Percentiles rank a stretch among this genome's conserved stretches.
These are phyloP conservation scores for Tanytarsus gracilentus DNA, from an alignment of 2,888 invertebrate genomes.

Conservation along the genomic window DNA sequence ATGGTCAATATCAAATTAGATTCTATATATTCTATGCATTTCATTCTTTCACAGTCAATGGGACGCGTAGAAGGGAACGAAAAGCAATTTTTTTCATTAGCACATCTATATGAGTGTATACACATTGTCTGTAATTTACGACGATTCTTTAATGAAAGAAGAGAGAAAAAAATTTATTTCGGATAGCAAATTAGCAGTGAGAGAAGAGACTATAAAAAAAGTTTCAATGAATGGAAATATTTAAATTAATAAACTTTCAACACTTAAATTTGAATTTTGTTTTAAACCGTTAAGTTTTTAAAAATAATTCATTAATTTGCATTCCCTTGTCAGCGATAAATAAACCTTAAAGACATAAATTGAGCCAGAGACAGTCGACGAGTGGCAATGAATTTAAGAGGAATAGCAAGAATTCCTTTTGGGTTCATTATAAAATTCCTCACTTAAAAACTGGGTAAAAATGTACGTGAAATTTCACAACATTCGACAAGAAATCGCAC, in stretches of 20 bases:
- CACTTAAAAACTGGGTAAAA: neutral
- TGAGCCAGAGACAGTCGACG: neutral
- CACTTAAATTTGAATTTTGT: too few relatives aligned
- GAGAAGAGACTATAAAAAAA: too few relatives aligned
- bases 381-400: neutral
- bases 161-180: neutral
- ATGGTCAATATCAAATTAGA: too few relatives aligned
- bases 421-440: neutral
- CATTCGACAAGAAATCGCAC: neutral
- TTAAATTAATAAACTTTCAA: too few relatives aligned
- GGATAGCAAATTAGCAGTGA: neutral
- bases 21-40: conserved; percentile 3
- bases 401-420: conserved; percentile 1
- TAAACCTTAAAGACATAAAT: neutral
- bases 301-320: too few relatives aligned
- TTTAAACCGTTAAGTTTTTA: too few relatives aligned
- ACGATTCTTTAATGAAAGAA: neutral
- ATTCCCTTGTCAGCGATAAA: neutral
- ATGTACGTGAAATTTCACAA: neutral
- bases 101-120: neutral
- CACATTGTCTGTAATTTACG: neutral
- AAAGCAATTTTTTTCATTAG: neutral
- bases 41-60: neutral
- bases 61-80: too few relatives aligned
- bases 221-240: too few relatives aligned